Base-by-base conservation (phyloP, 2,797 vertebrate species). In the Poeciliopsis turneri region DNA sequence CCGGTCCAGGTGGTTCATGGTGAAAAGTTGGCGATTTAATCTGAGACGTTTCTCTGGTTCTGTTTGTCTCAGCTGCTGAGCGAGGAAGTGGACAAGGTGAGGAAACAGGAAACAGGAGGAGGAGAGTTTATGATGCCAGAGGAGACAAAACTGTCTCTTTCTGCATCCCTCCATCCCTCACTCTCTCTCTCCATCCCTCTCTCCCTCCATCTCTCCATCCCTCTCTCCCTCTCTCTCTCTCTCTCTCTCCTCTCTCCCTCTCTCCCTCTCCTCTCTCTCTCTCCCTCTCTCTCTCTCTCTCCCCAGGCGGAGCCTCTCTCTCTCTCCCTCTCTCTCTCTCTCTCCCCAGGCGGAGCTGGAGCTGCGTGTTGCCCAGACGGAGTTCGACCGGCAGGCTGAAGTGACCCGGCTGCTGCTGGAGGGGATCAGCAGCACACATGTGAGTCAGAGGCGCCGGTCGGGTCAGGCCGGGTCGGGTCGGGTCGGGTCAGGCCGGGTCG, bases 81-180 rank as follows among this genome's bases (percentile, higher is more conserved):
- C 87, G 98, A 99, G 90, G 98, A 99, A 89, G 97, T 98, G 90
- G 97, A 98, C 93, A 99, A 99, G 95, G 98, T 99, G 94, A 98
- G 98, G 36, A 39, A 39, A 5, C 12, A 7, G 5, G 11, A 2
- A 4, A 20, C 2, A 5, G 51, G 4, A 43, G 9, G 9, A 10
- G 2, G 41, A 41, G 9, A 41, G 41, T 10, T 9, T 9, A 10
- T 41, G 41, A 8, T 8, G 7, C 39, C 39, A 8, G 39, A 8
- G 39, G 39, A 41, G 39, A 41, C 39, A 41, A 8, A 41, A 41
- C 39, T 33, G 33, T 33, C 33, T 33, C 33, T 55, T 1, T 55
- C 28, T 64, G 30, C 20, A 9, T 45, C 41, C n/a, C 10, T 46
- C 12, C n/a, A 6, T 71, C 23, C 16, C 23, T 28, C 20, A 5